Evolutionary conservation across 1,140 invertebrate species (phyloP).

Genomic region (Tetraneura akinire): DNA sequence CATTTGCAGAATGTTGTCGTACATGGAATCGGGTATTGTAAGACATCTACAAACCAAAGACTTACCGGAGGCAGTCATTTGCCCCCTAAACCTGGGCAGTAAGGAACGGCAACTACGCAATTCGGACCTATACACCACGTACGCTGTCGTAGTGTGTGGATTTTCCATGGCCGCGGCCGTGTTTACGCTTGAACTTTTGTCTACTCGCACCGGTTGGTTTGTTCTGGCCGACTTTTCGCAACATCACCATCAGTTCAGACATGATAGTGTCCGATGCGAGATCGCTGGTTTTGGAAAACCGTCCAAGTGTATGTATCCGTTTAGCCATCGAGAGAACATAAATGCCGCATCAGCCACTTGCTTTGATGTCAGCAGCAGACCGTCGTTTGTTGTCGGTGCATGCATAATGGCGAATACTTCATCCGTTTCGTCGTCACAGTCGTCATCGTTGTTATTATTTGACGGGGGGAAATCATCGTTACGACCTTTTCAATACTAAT

Average conservation of each 20-base stretch:
- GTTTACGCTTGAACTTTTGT: conserved; percentile 67
- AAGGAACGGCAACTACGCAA: conserved; percentile 75
- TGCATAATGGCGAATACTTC: neutral
- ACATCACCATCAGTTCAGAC: neutral
- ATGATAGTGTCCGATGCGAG: neutral
- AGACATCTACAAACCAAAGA: conserved; percentile 65
- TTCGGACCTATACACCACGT: conserved; percentile 70
- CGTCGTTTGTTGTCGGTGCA: neutral
- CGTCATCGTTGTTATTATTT: neutral
- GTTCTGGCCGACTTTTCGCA: neutral
- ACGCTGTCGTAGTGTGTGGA: conserved; percentile 67
- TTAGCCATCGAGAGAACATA: conserved; percentile 33
- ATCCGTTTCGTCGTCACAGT: neutral
- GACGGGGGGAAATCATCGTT: neutral
- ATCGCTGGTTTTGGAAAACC: conserved; percentile 22
- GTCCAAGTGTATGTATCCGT: conserved; percentile 27
- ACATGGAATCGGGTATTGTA: conserved; percentile 74
- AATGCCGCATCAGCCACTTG: neutral
- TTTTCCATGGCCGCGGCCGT: conserved; percentile 65
- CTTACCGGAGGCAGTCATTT: conserved; percentile 73
- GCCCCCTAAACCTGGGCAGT: conserved; percentile 76
- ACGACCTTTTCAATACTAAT: neutral
- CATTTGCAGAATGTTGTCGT: conserved; percentile 64
- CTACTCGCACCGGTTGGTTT: conserved; percentile 40
- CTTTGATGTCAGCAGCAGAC: neutral